These are phyloP conservation scores for Heterodera carotae DNA, from an alignment of 1,140 invertebrate genomes.

Conservation along the genomic window DNA sequence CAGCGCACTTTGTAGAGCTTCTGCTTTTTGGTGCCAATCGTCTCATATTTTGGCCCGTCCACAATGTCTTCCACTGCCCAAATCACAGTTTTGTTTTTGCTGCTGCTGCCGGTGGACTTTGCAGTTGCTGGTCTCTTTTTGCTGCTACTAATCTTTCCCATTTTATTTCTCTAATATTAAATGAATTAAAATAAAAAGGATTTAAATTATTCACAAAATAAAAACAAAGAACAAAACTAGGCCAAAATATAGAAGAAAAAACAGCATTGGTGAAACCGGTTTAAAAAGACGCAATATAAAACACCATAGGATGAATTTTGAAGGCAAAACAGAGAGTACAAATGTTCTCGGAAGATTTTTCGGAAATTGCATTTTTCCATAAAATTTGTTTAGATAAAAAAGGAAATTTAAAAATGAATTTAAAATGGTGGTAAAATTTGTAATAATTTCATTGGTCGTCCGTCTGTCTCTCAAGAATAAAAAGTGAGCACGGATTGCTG, in stretches of 20 bases:
- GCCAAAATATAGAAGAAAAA: neutral
- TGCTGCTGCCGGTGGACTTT: neutral
- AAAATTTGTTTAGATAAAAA: no score
- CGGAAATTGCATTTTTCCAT: no score
- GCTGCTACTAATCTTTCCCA: neutral
- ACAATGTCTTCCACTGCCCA: slow-evolving; percentile 30
- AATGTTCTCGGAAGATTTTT: no score
- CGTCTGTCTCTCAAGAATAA: slow-evolving; percentile 66
- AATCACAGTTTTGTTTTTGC: neutral
- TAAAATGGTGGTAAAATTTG: no score
- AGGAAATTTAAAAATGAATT: no score
- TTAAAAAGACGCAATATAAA: neutral
- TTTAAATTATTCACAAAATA: neutral
- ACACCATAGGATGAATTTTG: neutral
- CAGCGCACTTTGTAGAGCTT: slow-evolving; percentile 29
- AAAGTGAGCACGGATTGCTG: slow-evolving; percentile 69
- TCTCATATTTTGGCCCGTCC: slow-evolving; percentile 25
- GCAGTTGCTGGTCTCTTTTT: neutral
- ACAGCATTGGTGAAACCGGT: no score
- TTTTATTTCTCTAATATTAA: slow-evolving; percentile 2
- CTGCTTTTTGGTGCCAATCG: neutral
- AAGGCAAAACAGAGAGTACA: no score
- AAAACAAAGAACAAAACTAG: neutral
- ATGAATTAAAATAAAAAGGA: neutral
- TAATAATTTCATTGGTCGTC: no score